phyloP scores from a whole-genome alignment of 2,113 vertebrate species.

The Deroptyus accipitrinus region DNA sequence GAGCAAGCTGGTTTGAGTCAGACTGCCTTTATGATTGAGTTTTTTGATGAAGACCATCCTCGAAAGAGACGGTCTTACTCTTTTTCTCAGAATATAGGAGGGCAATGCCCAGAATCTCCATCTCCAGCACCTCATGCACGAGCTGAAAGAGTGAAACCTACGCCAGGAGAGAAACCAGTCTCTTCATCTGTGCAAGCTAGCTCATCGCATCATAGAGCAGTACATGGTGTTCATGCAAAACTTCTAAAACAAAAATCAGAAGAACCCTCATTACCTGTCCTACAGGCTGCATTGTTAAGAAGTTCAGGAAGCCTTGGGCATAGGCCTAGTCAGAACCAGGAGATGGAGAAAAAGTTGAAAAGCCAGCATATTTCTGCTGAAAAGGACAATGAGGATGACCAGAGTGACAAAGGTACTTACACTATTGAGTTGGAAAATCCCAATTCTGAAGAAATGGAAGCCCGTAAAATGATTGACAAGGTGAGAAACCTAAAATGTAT shows the following conservation, averaged over 20 bases:
- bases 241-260: constrained; percentile 92
- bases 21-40: constrained; percentile 92
- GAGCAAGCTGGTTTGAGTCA: constrained; percentile 76
- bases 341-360: constrained; percentile 76
- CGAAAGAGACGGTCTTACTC: constrained; percentile 92
- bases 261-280: constrained; percentile 79
- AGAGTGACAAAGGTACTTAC: constrained; percentile 95
- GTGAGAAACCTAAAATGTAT: constrained; percentile 66
- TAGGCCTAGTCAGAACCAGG: constrained; percentile 82
- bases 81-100: constrained; percentile 87
- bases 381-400: constrained; percentile 88
- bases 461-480: constrained; percentile 96
- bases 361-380: constrained; percentile 70
- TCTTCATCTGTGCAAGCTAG: constrained; percentile 77
- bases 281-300: constrained; percentile 78
- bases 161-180: constrained; percentile 76
- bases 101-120: constrained; percentile 79
- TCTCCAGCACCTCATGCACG: constrained; percentile 83
- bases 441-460: constrained; percentile 92
- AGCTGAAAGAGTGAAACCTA: constrained; percentile 76
- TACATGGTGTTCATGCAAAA: constrained; percentile 80
- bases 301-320: constrained; percentile 90
- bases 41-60: constrained; percentile 91
- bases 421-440: constrained; percentile 95
- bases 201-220: constrained; percentile 73